Evolutionary conservation across 2,888 invertebrate genomes (phyloP).

Genomic region (Blera fallax): DNA sequence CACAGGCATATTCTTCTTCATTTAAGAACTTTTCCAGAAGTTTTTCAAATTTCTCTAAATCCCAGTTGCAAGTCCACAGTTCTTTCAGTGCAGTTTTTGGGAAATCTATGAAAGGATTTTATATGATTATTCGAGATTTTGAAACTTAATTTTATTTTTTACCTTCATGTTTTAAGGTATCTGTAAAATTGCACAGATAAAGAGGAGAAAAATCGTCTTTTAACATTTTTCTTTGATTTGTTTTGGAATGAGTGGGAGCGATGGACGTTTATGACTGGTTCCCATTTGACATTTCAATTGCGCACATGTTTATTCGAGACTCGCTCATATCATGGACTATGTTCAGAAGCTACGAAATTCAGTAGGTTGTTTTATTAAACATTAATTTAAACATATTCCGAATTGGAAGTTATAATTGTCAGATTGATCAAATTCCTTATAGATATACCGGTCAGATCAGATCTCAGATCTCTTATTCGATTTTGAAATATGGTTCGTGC

Average conservation of each 20-base stretch:
- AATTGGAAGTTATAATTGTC: no score
- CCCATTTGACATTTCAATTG: background rate
- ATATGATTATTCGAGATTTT: background rate
- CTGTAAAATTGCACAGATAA: constrained; percentile 78
- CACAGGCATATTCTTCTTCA: background rate
- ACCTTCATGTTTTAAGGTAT: constrained; percentile 74
- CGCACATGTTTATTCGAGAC: constrained; percentile 53
- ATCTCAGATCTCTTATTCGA: no score
- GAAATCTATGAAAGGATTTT: constrained; percentile 73
- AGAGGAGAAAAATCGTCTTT: constrained; percentile 73
- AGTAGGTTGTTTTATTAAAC: no score
- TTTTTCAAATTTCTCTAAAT: constrained; percentile 70
- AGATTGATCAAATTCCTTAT: no score
- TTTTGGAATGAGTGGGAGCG: constrained; percentile 23
- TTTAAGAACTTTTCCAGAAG: constrained; percentile 64
- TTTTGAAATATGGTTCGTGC: no score
- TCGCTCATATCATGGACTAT: background rate
- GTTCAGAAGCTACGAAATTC: background rate
- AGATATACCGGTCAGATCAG: no score
- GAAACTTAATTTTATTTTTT: background rate
- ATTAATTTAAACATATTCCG: no score
- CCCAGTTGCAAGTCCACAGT: constrained; percentile 77
- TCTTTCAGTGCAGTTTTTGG: constrained; percentile 73
- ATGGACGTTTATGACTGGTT: background rate
- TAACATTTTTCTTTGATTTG: constrained; percentile 53